Evolutionary conservation across 1,140 invertebrate species (phyloP).

Genomic region (Monomorium pharaonis): DNA sequence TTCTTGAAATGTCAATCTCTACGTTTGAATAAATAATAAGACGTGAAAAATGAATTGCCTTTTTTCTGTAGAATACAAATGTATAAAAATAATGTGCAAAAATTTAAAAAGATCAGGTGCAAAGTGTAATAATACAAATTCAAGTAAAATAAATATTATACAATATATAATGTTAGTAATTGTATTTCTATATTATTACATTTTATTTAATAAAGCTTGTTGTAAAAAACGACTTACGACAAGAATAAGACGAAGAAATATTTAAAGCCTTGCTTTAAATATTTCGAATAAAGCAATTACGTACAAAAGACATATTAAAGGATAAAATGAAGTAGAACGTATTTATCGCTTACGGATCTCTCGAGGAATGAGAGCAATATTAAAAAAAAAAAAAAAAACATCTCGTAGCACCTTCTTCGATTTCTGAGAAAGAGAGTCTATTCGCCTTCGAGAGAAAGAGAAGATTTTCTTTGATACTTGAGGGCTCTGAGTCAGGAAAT

Average conservation of each 20-base stretch:
- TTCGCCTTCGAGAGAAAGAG: no score
- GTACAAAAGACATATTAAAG: slow-evolving; percentile 1
- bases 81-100: not conserved
- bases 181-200: not conserved
- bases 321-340: not conserved
- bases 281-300: not conserved
- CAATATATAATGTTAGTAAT: not conserved
- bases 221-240: not conserved
- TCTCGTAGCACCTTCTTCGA: slow-evolving; percentile 25
- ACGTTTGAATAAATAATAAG: not conserved
- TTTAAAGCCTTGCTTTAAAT: not conserved
- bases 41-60: not conserved
- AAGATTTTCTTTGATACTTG: slow-evolving; percentile 38
- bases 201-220: not conserved
- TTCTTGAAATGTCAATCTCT: not conserved
- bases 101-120: not conserved
- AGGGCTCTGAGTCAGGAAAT: slow-evolving; percentile 35
- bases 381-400: slow-evolving; percentile 28
- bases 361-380: slow-evolving; percentile 18
- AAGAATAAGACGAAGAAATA: not conserved
- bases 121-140: not conserved
- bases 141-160: not conserved
- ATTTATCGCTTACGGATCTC: slow-evolving; percentile 33
- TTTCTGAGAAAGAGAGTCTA: slow-evolving; percentile 36
- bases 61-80: not conserved